Evolutionary conservation across 2,113 vertebrate species (phyloP).

Genomic region (Bos indicus): DNA sequence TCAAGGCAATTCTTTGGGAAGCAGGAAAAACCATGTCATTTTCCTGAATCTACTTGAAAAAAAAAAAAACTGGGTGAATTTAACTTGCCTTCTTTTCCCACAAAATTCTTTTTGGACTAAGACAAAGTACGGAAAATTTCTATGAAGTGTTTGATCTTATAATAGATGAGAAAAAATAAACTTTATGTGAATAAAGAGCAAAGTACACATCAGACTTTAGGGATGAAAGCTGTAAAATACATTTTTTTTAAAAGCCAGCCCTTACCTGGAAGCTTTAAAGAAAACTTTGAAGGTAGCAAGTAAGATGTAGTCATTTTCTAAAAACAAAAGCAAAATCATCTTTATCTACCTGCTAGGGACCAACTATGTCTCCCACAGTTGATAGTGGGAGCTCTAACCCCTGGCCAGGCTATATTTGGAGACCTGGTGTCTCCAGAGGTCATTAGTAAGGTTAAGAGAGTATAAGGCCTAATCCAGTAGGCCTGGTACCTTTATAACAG

Average conservation of each 20-base stretch:
- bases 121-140: not conserved
- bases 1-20: not conserved
- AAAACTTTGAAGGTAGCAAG: not conserved
- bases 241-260: not conserved
- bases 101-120: slow-evolving; percentile 12
- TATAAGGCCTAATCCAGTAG: not conserved
- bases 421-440: not conserved
- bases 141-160: not conserved
- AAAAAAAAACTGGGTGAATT: not conserved
- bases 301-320: not conserved
- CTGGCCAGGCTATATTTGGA: not conserved
- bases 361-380: not conserved
- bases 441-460: not conserved
- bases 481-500: not conserved
- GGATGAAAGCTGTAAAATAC: not conserved
- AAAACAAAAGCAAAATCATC: not conserved
- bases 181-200: not conserved
- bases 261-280: not conserved
- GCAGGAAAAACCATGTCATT: not conserved
- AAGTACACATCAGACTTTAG: not conserved
- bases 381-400: no score
- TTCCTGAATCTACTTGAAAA: not conserved
- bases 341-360: not conserved
- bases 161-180: not conserved
- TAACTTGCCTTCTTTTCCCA: not conserved